These are phyloP conservation scores for Rhabdophis nuchalis DNA, from an alignment of 2,797 vertebrate species.

Conservation along the genomic window DNA sequence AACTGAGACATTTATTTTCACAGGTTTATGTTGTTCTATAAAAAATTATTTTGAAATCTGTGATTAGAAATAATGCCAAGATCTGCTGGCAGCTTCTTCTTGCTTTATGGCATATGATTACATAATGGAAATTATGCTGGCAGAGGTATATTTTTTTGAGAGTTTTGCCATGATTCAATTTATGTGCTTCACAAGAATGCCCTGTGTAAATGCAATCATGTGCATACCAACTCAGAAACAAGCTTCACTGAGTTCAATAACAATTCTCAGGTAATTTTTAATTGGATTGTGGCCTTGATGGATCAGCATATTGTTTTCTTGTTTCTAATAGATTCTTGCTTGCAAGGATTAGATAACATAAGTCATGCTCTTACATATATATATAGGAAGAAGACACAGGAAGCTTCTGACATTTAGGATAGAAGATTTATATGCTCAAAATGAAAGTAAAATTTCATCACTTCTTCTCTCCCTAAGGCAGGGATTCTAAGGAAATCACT, in stretches of 20 bases:
- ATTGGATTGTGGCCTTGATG: not conserved
- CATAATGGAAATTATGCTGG: not conserved
- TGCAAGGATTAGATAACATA: not conserved
- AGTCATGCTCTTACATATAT: not conserved
- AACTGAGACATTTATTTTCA: conserved; percentile 1
- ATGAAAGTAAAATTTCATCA: not conserved
- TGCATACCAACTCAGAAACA: not conserved
- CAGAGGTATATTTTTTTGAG: not conserved
- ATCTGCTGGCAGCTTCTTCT: not conserved
- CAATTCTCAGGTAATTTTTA: not conserved
- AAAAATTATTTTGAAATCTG: conserved; percentile 13
- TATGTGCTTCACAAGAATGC: not conserved
- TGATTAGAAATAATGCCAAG: not conserved
- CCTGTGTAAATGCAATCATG: not conserved
- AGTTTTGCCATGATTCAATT: not conserved
- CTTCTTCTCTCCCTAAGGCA: not conserved
- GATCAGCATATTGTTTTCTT: not conserved
- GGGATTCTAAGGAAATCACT: not conserved
- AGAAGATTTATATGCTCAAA: not conserved
- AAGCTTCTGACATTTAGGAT: not conserved
- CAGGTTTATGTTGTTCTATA: not conserved
- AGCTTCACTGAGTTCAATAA: not conserved
- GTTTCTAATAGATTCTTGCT: not conserved
- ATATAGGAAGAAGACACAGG: not conserved
- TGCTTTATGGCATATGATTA: not conserved